Evolutionary conservation across 2,888 invertebrate genomes (phyloP).

Genomic region (Cylindroiulus punctatus): DNA sequence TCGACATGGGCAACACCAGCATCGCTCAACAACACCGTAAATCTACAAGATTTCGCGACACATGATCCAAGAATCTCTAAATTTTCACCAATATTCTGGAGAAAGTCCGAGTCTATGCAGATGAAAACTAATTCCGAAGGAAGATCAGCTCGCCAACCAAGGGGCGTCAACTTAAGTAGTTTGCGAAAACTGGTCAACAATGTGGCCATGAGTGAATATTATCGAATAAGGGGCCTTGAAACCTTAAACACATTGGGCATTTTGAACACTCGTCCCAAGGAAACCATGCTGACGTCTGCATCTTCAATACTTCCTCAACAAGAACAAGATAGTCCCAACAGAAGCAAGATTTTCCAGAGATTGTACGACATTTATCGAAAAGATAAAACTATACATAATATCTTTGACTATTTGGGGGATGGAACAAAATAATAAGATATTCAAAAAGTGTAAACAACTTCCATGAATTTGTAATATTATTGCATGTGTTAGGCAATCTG

Average conservation of each 20-base stretch:
- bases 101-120: neutral
- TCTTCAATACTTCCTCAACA: neutral
- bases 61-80: neutral
- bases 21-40: neutral
- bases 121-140: neutral
- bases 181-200: slow-evolving; percentile 50
- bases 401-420: slow-evolving; percentile 41
- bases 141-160: slow-evolving; percentile 24
- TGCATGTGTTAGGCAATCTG: no score
- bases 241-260: slow-evolving; percentile 14
- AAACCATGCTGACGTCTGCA: neutral
- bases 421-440: neutral
- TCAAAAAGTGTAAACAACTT: no score
- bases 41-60: neutral
- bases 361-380: slow-evolving; percentile 33
- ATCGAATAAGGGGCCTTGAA: slow-evolving; percentile 48
- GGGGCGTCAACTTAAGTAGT: slow-evolving; percentile 16
- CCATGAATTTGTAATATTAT: no score
- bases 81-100: neutral
- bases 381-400: slow-evolving; percentile 51
- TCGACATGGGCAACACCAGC: neutral
- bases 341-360: slow-evolving; percentile 50
- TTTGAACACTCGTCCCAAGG: neutral
- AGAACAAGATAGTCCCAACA: neutral
- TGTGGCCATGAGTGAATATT: slow-evolving; percentile 50